Base-by-base conservation (phyloP, 2,113 vertebrate species). In the Poeciliopsis retropinna region DNA sequence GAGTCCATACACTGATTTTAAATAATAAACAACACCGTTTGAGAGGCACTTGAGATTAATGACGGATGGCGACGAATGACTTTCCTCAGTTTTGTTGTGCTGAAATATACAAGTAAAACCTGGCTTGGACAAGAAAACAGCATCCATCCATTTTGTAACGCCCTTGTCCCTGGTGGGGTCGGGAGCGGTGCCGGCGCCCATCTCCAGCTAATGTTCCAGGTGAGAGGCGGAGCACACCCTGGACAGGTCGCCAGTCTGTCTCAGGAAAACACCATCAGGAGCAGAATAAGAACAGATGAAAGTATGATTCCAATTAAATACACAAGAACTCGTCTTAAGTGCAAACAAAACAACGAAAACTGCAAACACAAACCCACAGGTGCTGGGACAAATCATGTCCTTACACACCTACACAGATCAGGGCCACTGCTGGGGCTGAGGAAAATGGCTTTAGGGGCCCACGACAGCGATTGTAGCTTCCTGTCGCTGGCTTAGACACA, bases 361-460 rank as follows among this genome's bases (percentile, higher is more conserved):
- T 15, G 44, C 6, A 47, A 37, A 10, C 70, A 31, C 70, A 70
- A 76, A 86, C 31, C 70, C 15, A 57, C 66, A 79, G 14, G 57
- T 57, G 51, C 8, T 8, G 2, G 51, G 64, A 66, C 72, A 70
- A 70, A 8, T 62, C 67, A 28, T 6, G 15, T 64, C 1, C 70
- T 51, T 61, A 75, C 69, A 85, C 79, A 84, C 79, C 25, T 64
- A 61, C 82, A 88, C 89, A 91, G 82, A 93, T 89, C 88, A 92
- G 86, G 51, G 73, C 84, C 12, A 75, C 83, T 85, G 85, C 89
- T 86, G 87, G 88, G 88, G 84, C 81, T 78, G 72, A 78, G 84
- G 88, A 90, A 92, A 94, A 93, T 91, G 84, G 87, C 88, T 91
- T 93, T 86, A 85, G 89, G 86, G 72, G 89, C 85, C 88, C 85